Evolutionary conservation across 2,888 invertebrate genomes (phyloP).

Genomic region (Ophion costatus): DNA sequence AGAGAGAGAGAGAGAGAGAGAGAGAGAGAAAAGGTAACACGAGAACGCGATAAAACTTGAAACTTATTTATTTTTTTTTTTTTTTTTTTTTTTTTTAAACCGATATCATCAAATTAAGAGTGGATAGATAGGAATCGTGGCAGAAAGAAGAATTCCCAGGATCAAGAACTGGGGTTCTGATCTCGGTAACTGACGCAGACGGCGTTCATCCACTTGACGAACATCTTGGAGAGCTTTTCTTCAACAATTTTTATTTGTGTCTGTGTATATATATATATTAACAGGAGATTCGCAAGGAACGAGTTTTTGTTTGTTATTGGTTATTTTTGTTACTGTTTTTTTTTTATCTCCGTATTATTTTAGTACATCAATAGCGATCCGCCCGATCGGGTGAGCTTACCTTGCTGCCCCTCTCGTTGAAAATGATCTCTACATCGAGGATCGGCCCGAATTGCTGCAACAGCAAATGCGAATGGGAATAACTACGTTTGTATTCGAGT

Average conservation of each 20-base stretch:
- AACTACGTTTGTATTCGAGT: neutral
- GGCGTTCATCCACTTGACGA: neutral
- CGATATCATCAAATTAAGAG: neutral
- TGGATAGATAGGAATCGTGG: neutral
- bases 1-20: neutral
- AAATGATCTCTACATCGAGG: conserved; percentile 99
- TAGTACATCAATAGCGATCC: conserved; percentile 25
- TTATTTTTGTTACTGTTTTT: neutral
- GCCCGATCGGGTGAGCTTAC: conserved; percentile 87
- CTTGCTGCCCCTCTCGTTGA: conserved; percentile 99
- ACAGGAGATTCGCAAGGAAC: conserved; percentile 38
- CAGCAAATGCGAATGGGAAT: conserved; percentile 48
- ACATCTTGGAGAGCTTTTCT: conserved; percentile 29
- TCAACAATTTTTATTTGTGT: neutral
- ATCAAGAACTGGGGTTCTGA: no score
- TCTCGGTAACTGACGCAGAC: no score
- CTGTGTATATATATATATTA: no score
- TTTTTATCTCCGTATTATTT: conserved; percentile 9
- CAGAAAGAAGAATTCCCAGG: no score
- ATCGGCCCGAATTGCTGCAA: conserved; percentile 98
- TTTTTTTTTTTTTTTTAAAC: neutral
- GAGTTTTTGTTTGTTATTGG: neutral
- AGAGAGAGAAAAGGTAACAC: neutral
- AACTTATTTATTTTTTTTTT: no score
- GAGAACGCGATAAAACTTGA: neutral